Evolutionary conservation across 2,113 vertebrate species (phyloP).

Genomic region (Rhagologus leucostigma): DNA sequence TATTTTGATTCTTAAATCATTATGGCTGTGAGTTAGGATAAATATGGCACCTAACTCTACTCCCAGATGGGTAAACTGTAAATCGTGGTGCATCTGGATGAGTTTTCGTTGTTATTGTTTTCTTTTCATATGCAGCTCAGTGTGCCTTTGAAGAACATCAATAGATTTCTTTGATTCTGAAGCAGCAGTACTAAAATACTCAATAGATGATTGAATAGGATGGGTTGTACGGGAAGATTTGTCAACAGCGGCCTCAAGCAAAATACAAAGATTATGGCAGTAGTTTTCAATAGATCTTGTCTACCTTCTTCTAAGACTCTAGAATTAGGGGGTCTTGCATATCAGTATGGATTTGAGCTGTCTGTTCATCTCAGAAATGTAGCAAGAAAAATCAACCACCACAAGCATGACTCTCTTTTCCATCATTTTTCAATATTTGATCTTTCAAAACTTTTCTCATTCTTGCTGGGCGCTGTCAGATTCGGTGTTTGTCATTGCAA

Average conservation of each 20-base stretch:
- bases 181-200: constrained; percentile 9
- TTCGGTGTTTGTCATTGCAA: background rate
- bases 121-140: background rate
- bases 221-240: background rate
- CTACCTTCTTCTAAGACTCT: background rate
- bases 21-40: background rate
- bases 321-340: background rate
- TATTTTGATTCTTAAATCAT: background rate
- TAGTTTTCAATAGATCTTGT: constrained; percentile 50
- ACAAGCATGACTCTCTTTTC: background rate
- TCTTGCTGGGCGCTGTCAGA: background rate
- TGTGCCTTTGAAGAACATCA: constrained; percentile 13
- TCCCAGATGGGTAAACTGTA: background rate
- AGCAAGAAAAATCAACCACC: background rate
- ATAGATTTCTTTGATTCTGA: constrained; percentile 21
- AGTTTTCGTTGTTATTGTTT: background rate
- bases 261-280: constrained; percentile 18
- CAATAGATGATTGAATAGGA: constrained; percentile 29
- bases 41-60: background rate
- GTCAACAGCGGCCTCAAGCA: background rate
- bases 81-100: background rate
- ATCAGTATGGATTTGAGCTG: background rate
- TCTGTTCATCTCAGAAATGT: background rate
- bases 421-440: background rate
- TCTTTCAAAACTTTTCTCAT: background rate